These are phyloP conservation scores for Alviniconcha strummeri DNA, from an alignment of 2,888 invertebrate species.

Conservation along the genomic window DNA sequence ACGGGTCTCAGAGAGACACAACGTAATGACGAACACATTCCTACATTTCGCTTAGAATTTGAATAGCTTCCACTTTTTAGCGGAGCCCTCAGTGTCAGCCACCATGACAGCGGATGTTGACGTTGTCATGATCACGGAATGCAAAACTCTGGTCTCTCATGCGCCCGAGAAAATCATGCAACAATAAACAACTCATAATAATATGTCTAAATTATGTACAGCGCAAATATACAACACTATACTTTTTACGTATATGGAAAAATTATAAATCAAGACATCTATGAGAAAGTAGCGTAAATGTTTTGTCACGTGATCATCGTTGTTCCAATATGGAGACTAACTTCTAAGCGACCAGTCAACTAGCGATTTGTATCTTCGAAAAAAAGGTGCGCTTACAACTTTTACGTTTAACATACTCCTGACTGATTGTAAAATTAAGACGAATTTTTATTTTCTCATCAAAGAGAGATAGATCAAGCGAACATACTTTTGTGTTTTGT, in stretches of 20 bases:
- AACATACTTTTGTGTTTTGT: no score
- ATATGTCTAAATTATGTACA: no score
- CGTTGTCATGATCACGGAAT: slow-evolving; percentile 50
- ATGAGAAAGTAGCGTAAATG: not conserved
- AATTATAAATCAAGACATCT: not conserved
- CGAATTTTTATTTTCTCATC: no score
- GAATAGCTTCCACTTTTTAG: no score
- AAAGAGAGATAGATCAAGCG: no score
- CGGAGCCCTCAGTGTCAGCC: not conserved
- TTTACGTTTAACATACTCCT: no score
- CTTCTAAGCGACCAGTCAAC: not conserved
- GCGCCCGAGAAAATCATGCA: not conserved
- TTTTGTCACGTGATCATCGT: slow-evolving; percentile 23
- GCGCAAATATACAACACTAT: no score
- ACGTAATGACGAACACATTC: not conserved
- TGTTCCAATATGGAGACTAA: slow-evolving; percentile 27
- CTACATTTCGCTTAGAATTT: not conserved
- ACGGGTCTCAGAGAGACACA: not conserved
- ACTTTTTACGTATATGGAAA: not conserved
- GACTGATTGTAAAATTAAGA: no score
- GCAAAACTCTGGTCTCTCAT: slow-evolving; percentile 10
- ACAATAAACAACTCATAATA: no score
- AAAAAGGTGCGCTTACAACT: no score
- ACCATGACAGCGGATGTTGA: slow-evolving; percentile 57
- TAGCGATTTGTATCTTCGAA: no score